Percentiles rank a stretch among this genome's conserved stretches.
These are phyloP conservation scores for Patiria miniata DNA, from an alignment of 35 echinoderm and acorn worm species.

Conservation along the genomic window DNA sequence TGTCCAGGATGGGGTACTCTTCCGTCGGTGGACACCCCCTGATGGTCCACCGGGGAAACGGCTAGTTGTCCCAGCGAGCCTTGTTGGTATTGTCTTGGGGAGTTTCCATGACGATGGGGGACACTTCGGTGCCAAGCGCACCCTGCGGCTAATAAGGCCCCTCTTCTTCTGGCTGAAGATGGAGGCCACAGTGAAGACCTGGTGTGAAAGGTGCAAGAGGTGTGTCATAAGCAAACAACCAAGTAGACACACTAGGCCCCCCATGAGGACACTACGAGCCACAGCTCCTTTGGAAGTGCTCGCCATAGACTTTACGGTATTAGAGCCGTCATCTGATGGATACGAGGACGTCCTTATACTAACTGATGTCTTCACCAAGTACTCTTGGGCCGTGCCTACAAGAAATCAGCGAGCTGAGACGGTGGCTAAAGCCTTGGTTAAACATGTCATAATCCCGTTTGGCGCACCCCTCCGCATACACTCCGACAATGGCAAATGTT, in stretches of 20 bases:
- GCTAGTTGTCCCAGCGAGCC: not conserved
- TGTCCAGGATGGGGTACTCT: slow-evolving; percentile 4
- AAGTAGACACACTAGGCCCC: not conserved
- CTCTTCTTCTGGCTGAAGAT: not conserved
- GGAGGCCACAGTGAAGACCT: not conserved
- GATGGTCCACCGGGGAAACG: not conserved
- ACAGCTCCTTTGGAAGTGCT: not conserved
- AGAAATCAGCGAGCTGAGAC: not conserved
- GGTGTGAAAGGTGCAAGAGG: not conserved
- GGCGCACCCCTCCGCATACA: not conserved
- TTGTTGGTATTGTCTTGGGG: not conserved
- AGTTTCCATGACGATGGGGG: not conserved
- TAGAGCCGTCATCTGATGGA: not conserved
- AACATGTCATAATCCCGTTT: not conserved
- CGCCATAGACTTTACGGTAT: not conserved
- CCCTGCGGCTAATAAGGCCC: not conserved
- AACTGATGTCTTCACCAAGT: slow-evolving; percentile 16
- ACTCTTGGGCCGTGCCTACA: not conserved
- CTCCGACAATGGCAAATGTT: not conserved
- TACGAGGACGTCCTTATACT: slow-evolving; percentile 11
- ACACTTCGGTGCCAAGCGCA: not conserved
- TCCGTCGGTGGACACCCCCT: not conserved
- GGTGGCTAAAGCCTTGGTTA: not conserved
- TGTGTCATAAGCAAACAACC: not conserved
- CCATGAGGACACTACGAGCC: not conserved